A percentile compares a stretch with the other conserved stretches of the same genome.
Conservation (phyloP, 2,113 vertebrate genomes). For the Grammomys surdaster region DNA sequence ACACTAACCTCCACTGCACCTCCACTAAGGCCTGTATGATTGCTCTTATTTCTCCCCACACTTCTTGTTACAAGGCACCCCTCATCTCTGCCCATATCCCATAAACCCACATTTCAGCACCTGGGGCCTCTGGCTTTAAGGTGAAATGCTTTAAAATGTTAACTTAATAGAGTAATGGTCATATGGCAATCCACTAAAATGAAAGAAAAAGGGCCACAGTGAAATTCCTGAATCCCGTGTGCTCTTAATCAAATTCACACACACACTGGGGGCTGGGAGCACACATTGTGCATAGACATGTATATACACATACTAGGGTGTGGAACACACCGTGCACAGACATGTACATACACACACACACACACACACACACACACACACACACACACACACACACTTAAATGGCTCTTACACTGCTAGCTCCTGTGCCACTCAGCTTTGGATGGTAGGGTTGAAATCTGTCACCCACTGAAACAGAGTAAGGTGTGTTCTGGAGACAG, state of each 20-base stretch:
- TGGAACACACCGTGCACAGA: too few relatives aligned
- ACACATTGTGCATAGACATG: too few relatives aligned
- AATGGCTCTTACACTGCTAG: not conserved
- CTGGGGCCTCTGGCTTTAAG: not conserved
- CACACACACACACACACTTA: not conserved
- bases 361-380: not conserved
- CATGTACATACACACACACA: not conserved
- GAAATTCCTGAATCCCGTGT: not conserved
- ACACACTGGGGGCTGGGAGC: too few relatives aligned
- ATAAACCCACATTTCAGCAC: accelerated
- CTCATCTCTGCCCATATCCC: too few relatives aligned
- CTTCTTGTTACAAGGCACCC: not conserved
- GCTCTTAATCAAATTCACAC: not conserved
- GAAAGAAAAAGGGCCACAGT: not conserved
- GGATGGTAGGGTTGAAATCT: not conserved
- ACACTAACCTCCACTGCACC: not conserved
- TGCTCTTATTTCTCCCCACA: not conserved
- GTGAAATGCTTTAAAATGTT: not conserved
- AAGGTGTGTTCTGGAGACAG: conserved; percentile 47
- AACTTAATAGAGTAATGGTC: not conserved
- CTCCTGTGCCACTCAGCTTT: not conserved
- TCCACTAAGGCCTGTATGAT: not conserved
- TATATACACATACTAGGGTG: too few relatives aligned
- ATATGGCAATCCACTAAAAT: not conserved
- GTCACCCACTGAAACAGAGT: not conserved